These are phyloP conservation scores for Limenitis camilla DNA, from an alignment of 2,888 invertebrate species.

Conservation along the genomic window DNA sequence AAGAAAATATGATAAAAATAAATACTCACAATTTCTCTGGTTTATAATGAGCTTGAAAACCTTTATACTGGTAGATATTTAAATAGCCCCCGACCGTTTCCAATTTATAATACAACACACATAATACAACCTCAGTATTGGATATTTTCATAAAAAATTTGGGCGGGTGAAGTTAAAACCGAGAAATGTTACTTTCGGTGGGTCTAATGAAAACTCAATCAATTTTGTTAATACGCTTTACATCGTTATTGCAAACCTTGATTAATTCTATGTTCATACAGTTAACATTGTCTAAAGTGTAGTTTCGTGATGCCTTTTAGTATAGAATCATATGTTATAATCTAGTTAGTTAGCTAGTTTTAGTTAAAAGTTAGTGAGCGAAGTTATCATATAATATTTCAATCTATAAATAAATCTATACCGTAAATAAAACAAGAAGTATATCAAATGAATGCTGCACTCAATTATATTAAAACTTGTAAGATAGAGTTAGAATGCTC, in stretches of 20 bases:
- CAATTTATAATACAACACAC: slow-evolving; percentile 34
- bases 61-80: slow-evolving; percentile 39
- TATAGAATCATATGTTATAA: too few relatives aligned
- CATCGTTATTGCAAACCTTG: too few relatives aligned
- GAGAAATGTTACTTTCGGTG: slow-evolving; percentile 13
- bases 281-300: too few relatives aligned
- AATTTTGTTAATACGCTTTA: slow-evolving; percentile 19
- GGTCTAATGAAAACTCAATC: slow-evolving; percentile 20
- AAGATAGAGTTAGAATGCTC: slow-evolving; percentile 24
- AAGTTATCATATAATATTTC: too few relatives aligned
- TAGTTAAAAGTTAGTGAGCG: too few relatives aligned
- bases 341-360: too few relatives aligned
- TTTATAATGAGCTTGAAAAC: slow-evolving; percentile 37
- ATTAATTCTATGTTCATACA: too few relatives aligned
- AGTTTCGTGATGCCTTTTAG: too few relatives aligned
- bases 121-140: slow-evolving; percentile 26
- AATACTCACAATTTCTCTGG: slow-evolving; percentile 10
- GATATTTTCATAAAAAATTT: slow-evolving; percentile 33
- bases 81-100: slow-evolving; percentile 35
- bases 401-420: too few relatives aligned
- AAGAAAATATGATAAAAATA: too few relatives aligned
- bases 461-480: slow-evolving; percentile 34
- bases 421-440: slow-evolving; percentile 22
- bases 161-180: slow-evolving; percentile 16
- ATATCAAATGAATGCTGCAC: slow-evolving; percentile 26